Evolutionary conservation across 2,797 vertebrate genomes (phyloP).

Genomic region (Tympanoctomys barrerae): DNA sequence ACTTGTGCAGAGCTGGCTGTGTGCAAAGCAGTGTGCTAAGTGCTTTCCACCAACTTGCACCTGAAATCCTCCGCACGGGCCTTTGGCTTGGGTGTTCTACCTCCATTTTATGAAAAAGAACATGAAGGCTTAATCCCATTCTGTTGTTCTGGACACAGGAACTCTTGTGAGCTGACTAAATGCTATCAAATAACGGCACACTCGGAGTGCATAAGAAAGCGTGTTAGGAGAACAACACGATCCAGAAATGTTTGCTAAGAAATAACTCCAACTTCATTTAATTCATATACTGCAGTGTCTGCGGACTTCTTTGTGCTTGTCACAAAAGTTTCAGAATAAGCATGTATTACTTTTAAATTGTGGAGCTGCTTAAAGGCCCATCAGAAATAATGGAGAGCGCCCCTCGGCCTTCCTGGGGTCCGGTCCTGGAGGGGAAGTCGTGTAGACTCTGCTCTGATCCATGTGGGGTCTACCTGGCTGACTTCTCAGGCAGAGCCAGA

Average conservation of each 20-base stretch:
- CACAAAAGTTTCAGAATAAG: conserved; percentile 1
- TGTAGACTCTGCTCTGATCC: too few species aligned
- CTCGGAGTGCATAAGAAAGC: conserved; percentile 33
- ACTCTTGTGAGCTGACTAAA: neutral
- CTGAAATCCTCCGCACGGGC: neutral
- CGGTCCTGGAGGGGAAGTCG: neutral
- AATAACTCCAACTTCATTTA: neutral
- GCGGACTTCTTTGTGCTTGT: conserved; percentile 27
- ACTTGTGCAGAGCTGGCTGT: neutral
- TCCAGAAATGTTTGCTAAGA: neutral
- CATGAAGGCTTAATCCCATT: neutral
- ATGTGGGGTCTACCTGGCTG: neutral
- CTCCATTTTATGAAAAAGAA: neutral
- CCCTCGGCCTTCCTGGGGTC: neutral
- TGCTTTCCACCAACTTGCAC: neutral
- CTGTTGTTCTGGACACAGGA: conserved; percentile 14
- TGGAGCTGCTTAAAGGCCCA: neutral
- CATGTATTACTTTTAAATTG: neutral
- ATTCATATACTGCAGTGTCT: neutral
- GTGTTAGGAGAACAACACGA: neutral
- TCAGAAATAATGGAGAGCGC: neutral
- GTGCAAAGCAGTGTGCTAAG: neutral
- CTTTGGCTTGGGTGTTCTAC: neutral
- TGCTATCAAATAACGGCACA: neutral
- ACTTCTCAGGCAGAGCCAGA: neutral